phyloP scores from a whole-genome alignment of 2,797 vertebrate genomes.

The Ceyx erithaca region DNA sequence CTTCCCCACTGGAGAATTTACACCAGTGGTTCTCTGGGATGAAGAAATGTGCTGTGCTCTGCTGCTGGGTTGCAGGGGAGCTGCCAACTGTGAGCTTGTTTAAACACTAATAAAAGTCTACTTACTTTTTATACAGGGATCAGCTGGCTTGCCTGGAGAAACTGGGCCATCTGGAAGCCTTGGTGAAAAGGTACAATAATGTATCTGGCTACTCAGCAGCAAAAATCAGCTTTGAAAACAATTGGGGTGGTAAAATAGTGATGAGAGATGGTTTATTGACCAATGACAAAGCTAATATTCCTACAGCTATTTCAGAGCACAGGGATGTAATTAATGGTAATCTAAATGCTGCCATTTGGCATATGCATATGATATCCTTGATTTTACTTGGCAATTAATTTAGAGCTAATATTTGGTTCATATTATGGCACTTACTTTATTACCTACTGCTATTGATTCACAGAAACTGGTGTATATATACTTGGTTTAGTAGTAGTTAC shows the following conservation, averaged over 20 bases:
- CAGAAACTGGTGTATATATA: neutral
- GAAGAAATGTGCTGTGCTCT: neutral
- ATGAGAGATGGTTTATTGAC: neutral
- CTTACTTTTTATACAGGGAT: constrained; percentile 79
- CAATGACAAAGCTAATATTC: neutral
- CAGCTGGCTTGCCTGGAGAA: constrained; percentile 86
- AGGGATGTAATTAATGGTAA: neutral
- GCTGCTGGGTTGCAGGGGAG: neutral
- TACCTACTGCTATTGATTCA: neutral
- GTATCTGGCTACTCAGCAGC: neutral
- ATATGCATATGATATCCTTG: neutral
- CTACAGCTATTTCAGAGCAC: neutral
- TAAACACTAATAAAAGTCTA: neutral
- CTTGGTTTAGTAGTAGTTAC: neutral
- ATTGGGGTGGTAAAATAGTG: neutral
- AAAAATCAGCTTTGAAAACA: constrained; percentile 2
- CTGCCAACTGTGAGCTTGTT: neutral
- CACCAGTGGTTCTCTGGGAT: neutral
- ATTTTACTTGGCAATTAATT: neutral
- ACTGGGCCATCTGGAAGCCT: constrained; percentile 84
- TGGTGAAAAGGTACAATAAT: constrained; percentile 89
- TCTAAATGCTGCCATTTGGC: neutral
- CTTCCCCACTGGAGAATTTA: neutral
- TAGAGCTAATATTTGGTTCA: neutral
- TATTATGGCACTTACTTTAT: neutral